These are phyloP conservation scores for Xenopus laevis DNA, from an alignment of 2,113 vertebrate genomes.

Conservation along the genomic window DNA sequence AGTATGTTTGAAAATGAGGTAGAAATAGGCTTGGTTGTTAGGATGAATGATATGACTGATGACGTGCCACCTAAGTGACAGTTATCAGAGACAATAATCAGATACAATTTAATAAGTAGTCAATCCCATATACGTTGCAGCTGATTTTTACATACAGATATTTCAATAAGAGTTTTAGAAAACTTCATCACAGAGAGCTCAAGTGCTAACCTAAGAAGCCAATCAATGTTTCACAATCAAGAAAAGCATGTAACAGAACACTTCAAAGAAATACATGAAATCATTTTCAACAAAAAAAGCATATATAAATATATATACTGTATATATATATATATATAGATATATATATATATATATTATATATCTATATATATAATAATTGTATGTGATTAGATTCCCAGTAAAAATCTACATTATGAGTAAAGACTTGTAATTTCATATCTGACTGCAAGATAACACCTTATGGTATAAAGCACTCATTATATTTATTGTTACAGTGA, in stretches of 20 bases:
- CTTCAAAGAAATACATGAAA: slow-evolving; percentile 45
- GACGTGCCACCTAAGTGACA: background rate
- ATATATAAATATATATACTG: background rate
- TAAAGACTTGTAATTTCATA: background rate
- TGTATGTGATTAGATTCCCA: slow-evolving; percentile 1
- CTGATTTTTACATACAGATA: background rate
- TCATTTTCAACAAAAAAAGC: slow-evolving; percentile 7
- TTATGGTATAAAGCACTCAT: background rate
- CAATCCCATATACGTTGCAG: background rate
- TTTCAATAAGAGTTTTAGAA: slow-evolving; percentile 4
- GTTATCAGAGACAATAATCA: background rate
- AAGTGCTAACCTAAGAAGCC: background rate
- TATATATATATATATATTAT: no score
- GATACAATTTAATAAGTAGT: background rate
- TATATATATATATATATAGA: no score
- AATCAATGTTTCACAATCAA: slow-evolving; percentile 20
- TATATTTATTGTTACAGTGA: background rate
- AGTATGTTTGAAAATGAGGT: background rate
- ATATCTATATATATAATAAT: background rate
- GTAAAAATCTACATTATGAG: background rate
- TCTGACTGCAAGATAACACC: background rate
- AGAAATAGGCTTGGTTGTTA: background rate
- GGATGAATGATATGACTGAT: background rate
- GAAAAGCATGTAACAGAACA: slow-evolving; percentile 34
- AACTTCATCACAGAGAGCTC: background rate